A percentile compares a stretch with the other conserved stretches of the same genome.
Evolutionary conservation across 1,140 invertebrate species (phyloP).

Genomic region (Drosophila busckii): DNA sequence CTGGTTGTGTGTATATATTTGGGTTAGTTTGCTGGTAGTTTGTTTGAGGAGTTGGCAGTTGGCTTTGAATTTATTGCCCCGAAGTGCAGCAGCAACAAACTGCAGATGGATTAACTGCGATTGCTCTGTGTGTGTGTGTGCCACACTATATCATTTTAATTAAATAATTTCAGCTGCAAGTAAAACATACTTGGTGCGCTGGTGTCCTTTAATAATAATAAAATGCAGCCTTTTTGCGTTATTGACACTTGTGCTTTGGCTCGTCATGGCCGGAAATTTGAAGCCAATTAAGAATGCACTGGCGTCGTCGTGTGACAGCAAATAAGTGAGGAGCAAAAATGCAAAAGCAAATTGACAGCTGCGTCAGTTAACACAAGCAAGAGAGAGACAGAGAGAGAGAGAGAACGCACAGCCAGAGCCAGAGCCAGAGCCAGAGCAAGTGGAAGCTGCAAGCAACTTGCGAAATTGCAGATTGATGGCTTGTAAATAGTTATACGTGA

Average conservation of each 20-base stretch:
- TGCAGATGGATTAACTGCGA: slow-evolving; percentile 70
- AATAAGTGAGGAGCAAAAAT: slow-evolving; percentile 49
- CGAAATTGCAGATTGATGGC: no score
- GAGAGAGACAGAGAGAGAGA: neutral
- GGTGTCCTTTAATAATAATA: slow-evolving; percentile 31
- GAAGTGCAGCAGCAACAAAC: slow-evolving; percentile 52
- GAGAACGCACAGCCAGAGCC: neutral
- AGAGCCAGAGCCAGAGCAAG: no score
- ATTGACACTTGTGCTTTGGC: slow-evolving; percentile 32
- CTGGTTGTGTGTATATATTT: slow-evolving; percentile 15
- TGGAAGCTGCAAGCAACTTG: slow-evolving; percentile 4
- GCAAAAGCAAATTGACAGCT: slow-evolving; percentile 60
- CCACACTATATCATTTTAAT: slow-evolving; percentile 54
- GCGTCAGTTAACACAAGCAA: slow-evolving; percentile 35
- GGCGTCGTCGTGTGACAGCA: slow-evolving; percentile 50
- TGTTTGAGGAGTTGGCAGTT: slow-evolving; percentile 60
- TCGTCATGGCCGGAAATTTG: slow-evolving; percentile 52
- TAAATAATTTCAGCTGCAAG: slow-evolving; percentile 46
- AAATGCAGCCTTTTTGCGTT: slow-evolving; percentile 35
- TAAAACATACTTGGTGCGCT: slow-evolving; percentile 11
- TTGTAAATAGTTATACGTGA: no score
- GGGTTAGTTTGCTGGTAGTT: slow-evolving; percentile 61
- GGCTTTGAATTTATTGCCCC: slow-evolving; percentile 60
- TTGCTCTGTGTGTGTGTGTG: slow-evolving; percentile 4
- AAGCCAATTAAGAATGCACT: slow-evolving; percentile 72